phyloP scores from a whole-genome alignment of 2,797 vertebrate species.

The Heterohyrax brucei region DNA sequence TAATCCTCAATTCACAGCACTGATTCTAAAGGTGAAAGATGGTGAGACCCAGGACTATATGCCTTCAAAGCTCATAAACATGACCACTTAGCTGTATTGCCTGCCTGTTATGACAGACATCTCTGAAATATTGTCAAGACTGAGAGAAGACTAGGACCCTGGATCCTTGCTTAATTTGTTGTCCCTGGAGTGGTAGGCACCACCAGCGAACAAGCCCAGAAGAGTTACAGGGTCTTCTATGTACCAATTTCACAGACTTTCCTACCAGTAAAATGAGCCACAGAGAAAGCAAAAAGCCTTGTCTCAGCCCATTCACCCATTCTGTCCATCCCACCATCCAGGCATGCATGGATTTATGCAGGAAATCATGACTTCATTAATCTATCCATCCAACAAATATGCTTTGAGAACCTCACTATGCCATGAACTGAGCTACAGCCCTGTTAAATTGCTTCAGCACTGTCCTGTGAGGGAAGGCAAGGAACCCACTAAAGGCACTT shows the following conservation, averaged over 20 bases:
- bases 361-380: neutral
- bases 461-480: neutral
- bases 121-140: neutral
- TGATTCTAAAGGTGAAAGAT: neutral
- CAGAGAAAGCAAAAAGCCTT: neutral
- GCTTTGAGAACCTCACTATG: neutral
- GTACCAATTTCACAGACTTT: neutral
- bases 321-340: neutral
- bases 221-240: neutral
- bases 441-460: neutral
- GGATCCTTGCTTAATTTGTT: neutral
- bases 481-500: neutral
- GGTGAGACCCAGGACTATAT: neutral
- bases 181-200: neutral
- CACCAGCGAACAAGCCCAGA: neutral
- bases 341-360: neutral
- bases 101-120: neutral
- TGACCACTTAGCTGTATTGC: neutral
- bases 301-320: neutral
- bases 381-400: neutral
- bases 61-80: neutral
- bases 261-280: neutral
- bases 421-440: neutral
- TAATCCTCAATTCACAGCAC: too few relatives aligned
- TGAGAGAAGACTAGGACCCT: neutral